Base-by-base conservation (phyloP, 2,797 vertebrate species). In the Spinus olivaceus region DNA sequence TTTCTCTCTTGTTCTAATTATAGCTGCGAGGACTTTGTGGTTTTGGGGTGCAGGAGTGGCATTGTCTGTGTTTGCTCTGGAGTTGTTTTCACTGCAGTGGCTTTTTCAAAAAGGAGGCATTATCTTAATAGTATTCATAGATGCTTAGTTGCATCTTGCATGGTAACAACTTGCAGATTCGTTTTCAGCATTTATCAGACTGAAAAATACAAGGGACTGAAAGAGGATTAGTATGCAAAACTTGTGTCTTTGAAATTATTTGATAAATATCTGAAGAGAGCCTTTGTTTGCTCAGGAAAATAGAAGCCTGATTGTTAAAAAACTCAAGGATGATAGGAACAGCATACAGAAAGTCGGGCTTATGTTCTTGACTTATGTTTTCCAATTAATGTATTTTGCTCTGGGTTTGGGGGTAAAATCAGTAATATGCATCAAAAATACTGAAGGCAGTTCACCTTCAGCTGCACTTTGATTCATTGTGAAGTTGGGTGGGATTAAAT, bases 241-340 rank as follows among this genome's bases (percentile, higher is more conserved):
- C 64, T 63, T 86, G 76, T 94, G 18, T 65, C 4, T 7, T 65
- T 93, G 89, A 95, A 97, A 97, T 96, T 94, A 97, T 91, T 97
- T 94, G 97, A 97, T 97, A 97, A 96, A 94, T 97, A 97, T 97
- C 96, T 94, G 76, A 91, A 87, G 89, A 94, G 86, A 89, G 82
- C 42, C 71, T 94, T 95, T 97, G 94, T 97, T 97, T 98, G 92
- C 84, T 74, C 37, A 90, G 82, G 95, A 96, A 97, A 98, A 97
- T 90, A 90, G 83, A 95, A 97, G 96, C 61, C 15, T 39, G 70
- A 64, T 96, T 89, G 94, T 95, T 96, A 93, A 83, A 86, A 93
- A 81, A 88, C 59, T 94, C 64, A 10, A 5, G 84, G 77, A 57
- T 97, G 95, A 95, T 94, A 94, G 96, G 84, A 96, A 95, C 56